These are phyloP conservation scores for Agelas oroides DNA, from an alignment of 37 sponge, comb jelly and placozoan species.

Conservation along the genomic window DNA sequence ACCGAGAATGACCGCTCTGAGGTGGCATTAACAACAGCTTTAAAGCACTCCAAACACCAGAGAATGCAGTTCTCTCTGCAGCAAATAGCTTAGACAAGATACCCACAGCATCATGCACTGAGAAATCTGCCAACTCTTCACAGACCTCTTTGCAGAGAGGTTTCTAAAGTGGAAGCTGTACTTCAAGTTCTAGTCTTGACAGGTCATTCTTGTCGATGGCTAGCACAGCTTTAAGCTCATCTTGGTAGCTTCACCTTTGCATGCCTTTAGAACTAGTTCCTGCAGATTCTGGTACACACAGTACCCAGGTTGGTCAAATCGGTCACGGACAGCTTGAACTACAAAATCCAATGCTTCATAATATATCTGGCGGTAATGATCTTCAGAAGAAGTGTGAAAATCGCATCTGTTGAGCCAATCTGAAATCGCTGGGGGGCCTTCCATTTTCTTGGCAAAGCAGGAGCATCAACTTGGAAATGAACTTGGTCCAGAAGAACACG, in stretches of 20 bases:
- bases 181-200: not conserved
- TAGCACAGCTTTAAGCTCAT: slow-evolving; percentile 5
- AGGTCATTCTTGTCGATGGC: slow-evolving; percentile 9
- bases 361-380: slow-evolving; percentile 34
- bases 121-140: not conserved
- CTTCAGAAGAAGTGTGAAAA: slow-evolving; percentile 28
- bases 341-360: slow-evolving; percentile 51
- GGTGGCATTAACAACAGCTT: slow-evolving; percentile 60
- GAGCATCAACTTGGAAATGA: not conserved
- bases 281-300: slow-evolving; percentile 26
- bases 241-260: slow-evolving; percentile 4
- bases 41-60: slow-evolving; percentile 20
- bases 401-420: slow-evolving; percentile 21
- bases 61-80: not conserved
- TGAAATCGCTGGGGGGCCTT: slow-evolving; percentile 32
- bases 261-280: slow-evolving; percentile 27
- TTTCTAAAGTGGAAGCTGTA: not conserved
- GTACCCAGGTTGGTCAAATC: slow-evolving; percentile 63
- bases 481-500: not conserved
- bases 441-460: slow-evolving; percentile 43
- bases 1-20: slow-evolving; percentile 60
- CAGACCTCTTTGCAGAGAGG: not conserved
- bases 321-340: slow-evolving; percentile 8
- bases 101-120: slow-evolving; percentile 1
- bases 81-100: not conserved